These are phyloP conservation scores for Sceloporus tristichus DNA, from an alignment of 2,113 vertebrate genomes.

Conservation along the genomic window DNA sequence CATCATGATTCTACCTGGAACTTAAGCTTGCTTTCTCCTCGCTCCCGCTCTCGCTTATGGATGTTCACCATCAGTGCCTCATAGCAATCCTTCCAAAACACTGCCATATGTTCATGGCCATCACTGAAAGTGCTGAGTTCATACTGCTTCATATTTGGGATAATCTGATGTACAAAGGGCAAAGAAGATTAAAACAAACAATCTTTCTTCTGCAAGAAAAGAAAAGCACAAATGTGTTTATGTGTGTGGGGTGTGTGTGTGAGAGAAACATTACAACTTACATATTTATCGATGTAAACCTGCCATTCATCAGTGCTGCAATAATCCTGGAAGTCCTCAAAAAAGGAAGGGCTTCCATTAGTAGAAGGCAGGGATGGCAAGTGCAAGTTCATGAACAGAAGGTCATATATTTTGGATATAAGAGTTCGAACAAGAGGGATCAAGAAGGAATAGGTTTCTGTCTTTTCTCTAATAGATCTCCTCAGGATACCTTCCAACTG, in stretches of 20 bases:
- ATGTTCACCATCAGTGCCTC: conserved; percentile 94
- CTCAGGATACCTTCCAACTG: conserved; percentile 91
- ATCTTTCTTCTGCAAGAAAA: conserved; percentile 4
- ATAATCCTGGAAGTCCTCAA: conserved; percentile 97
- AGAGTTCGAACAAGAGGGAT: conserved; percentile 94
- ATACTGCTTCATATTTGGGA: conserved; percentile 98
- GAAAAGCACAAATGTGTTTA: neutral
- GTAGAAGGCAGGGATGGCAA: conserved; percentile 93
- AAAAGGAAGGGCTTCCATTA: conserved; percentile 94
- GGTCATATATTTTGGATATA: conserved; percentile 92
- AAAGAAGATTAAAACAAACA: conserved; percentile 27
- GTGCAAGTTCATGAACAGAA: conserved; percentile 97
- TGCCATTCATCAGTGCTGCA: conserved; percentile 94
- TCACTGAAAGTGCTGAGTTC: conserved; percentile 92
- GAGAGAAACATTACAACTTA: conserved; percentile 79
- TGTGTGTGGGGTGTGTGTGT: neutral
- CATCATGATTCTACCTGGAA: conserved; percentile 87
- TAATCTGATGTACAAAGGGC: conserved; percentile 81
- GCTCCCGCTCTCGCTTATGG: conserved; percentile 91
- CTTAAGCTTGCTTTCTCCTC: conserved; percentile 96
- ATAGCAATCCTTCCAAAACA: conserved; percentile 95
- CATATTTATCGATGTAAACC: conserved; percentile 97
- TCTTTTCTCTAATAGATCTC: conserved; percentile 86
- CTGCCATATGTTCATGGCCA: conserved; percentile 90
- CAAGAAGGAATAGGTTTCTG: conserved; percentile 92